Base-by-base conservation (phyloP, 35 echinoderm and acorn worm genomes). In the Amphiura filiformis region DNA sequence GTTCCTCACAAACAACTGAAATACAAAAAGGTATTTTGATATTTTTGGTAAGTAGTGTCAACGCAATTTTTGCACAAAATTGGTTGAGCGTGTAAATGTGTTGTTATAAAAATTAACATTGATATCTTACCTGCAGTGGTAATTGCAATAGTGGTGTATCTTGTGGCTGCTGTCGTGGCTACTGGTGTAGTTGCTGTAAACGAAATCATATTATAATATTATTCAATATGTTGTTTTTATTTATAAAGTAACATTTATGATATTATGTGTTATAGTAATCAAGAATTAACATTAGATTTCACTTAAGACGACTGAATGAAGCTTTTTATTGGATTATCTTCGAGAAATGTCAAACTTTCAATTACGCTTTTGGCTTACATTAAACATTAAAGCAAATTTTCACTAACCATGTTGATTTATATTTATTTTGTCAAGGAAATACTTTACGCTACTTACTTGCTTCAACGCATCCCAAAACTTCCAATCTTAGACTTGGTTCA, bases 401-500 rank as follows among this genome's bases (percentile, higher is more conserved):
- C n/a, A n/a, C n/a, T n/a, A n/a, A n/a, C n/a, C n/a, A n/a, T n/a
- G n/a, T n/a, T n/a, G n/a, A n/a, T n/a, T n/a, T n/a, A n/a, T n/a
- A n/a, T n/a, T n/a, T n/a, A n/a, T n/a, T 11, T 20, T 52, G 7
- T 52, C 44, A 20, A 52, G 20, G 20, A 11, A 52, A 20, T 52
- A n/a, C n/a, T n/a, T n/a, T n/a, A n/a, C n/a, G n/a, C n/a, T n/a
- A 39, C 36, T 83, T 12, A 90, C 38, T 26, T 32, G 39, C 80
- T 44, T 75, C 57, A 0, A 49, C 81, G 52, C 81, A 83, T 61
- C 81, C 81, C 1, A 83, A 34, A 26, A 83, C 52, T 12, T 39
- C 81, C 14, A 39, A 83, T 23, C 81, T 13, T 13, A 83, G 13
- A 5, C 81, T 40, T 22, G 52, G 26, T 31, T 47, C 42, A 28